Percentiles rank a stretch among this genome's conserved stretches.
phyloP scores from a whole-genome alignment of 2,113 vertebrate species.

The Phaetusa simplex region DNA sequence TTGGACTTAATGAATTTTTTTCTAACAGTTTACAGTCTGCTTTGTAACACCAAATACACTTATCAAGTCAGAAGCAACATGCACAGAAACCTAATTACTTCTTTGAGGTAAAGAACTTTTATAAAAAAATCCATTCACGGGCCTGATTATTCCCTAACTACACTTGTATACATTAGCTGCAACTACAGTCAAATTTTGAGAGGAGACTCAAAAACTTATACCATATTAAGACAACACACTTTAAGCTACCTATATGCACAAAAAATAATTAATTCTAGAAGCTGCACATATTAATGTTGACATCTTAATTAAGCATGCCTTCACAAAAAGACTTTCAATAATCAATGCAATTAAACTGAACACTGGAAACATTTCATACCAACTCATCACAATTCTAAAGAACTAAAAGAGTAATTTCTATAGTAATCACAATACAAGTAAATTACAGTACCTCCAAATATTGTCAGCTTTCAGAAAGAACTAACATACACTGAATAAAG shows the following conservation, averaged over 20 bases:
- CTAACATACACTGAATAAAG: neutral
- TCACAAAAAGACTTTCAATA: conserved; percentile 1
- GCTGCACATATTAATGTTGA: neutral
- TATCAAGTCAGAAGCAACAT: neutral
- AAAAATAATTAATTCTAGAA: neutral
- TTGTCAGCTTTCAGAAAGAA: neutral
- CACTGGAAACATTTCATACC: neutral
- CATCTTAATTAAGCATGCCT: neutral
- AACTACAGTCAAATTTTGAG: neutral
- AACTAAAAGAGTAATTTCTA: neutral
- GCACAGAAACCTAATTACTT: neutral
- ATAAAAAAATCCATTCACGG: neutral
- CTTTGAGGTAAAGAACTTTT: conserved; percentile 1
- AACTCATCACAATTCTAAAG: conserved; percentile 2
- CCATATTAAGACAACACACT: neutral
- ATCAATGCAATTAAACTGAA: neutral
- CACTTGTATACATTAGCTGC: neutral
- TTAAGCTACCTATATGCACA: neutral
- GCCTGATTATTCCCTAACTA: neutral
- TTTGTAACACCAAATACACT: neutral
- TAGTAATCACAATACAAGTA: neutral
- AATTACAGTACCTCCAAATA: conserved; percentile 2
- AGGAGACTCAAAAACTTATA: neutral
- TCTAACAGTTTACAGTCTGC: neutral
- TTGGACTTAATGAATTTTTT: neutral